phyloP scores from a whole-genome alignment of 2,797 vertebrate genomes.

The Arctocebus calabarensis region DNA sequence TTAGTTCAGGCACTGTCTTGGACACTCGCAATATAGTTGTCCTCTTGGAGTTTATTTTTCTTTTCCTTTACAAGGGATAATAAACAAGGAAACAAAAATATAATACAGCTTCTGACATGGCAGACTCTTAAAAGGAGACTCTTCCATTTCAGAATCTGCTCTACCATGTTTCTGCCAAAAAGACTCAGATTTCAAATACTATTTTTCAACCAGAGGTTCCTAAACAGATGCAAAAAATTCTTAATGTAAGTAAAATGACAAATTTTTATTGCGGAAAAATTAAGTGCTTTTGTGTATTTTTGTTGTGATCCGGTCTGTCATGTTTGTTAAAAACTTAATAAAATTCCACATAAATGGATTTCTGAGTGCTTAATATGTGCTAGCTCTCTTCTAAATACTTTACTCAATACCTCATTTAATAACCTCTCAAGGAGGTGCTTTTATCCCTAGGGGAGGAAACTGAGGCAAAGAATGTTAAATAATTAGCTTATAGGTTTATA shows the following conservation, averaged over 20 bases:
- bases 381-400: conserved; percentile 1
- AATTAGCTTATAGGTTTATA: background rate
- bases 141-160: background rate
- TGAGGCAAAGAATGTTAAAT: background rate
- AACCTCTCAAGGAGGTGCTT: background rate
- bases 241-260: conserved; percentile 1
- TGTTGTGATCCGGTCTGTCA: background rate
- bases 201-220: conserved; percentile 24
- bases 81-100: background rate
- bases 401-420: background rate
- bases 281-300: conserved; percentile 16
- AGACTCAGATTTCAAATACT: background rate
- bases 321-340: background rate
- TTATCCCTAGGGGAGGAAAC: conserved; percentile 9
- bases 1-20: background rate
- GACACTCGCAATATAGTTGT: background rate
- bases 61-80: background rate
- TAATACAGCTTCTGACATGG: background rate
- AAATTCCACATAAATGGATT: background rate
- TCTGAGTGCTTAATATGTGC: background rate
- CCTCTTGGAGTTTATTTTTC: background rate
- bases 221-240: background rate
- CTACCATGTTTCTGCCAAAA: background rate
- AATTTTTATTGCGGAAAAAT: conserved; percentile 47
- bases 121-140: background rate